Conservation (phyloP, 1,140 invertebrate genomes). For the Ceratosolen fusciceps region DNA sequence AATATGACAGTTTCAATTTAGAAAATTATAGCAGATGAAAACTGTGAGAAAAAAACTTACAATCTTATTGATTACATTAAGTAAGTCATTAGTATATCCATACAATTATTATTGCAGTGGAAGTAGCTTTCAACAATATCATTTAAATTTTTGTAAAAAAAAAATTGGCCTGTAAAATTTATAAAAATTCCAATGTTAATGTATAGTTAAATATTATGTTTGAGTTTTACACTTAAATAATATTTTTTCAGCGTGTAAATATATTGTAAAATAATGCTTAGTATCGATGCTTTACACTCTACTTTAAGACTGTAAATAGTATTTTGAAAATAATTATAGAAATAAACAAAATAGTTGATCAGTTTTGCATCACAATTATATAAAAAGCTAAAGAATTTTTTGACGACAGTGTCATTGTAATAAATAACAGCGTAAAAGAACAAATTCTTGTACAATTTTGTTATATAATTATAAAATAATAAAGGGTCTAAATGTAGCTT, state of each 20-base stretch:
- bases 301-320: slow-evolving; percentile 38
- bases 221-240: slow-evolving; percentile 35
- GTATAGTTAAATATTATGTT: slow-evolving; percentile 14
- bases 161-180: neutral
- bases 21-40: too few relatives aligned
- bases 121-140: too few relatives aligned
- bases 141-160: neutral
- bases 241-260: slow-evolving; percentile 46
- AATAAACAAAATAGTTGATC: slow-evolving; percentile 6
- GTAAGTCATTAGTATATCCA: too few relatives aligned
- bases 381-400: neutral
- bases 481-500: slow-evolving; percentile 47
- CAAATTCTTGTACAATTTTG: slow-evolving; percentile 45
- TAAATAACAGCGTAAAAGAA: slow-evolving; percentile 4
- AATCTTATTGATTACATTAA: too few relatives aligned
- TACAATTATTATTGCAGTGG: too few relatives aligned
- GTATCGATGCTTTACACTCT: slow-evolving; percentile 19
- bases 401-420: slow-evolving; percentile 34
- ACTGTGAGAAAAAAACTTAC: too few relatives aligned
- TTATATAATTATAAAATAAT: slow-evolving; percentile 42
- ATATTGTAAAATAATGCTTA: slow-evolving; percentile 42
- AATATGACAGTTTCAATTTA: too few relatives aligned
- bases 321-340: slow-evolving; percentile 18
- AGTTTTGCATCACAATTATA: neutral
- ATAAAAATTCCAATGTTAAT: slow-evolving; percentile 19